These are phyloP conservation scores for Coregonus clupeaformis DNA, from an alignment of 2,113 vertebrate genomes.

Conservation along the genomic window DNA sequence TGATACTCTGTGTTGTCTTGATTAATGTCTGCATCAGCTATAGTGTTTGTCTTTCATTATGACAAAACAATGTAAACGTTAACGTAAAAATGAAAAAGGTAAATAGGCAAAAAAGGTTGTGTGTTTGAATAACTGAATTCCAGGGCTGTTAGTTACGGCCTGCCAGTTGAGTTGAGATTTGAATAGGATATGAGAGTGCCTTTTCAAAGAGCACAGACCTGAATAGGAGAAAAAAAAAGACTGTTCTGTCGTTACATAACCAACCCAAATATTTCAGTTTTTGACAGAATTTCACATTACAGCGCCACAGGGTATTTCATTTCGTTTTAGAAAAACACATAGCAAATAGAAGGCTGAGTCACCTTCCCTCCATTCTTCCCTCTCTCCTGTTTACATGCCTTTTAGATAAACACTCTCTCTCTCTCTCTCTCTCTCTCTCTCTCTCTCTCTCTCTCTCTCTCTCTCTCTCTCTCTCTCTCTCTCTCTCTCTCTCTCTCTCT, in stretches of 20 bases:
- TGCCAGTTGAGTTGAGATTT: not conserved
- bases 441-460: constrained; percentile 33
- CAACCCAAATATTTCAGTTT: not conserved
- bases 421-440: constrained; percentile 32
- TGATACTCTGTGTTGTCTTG: not conserved
- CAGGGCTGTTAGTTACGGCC: not conserved
- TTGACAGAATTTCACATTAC: not conserved
- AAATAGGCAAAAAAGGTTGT: not conserved
- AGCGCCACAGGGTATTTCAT: not conserved
- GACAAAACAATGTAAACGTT: not conserved
- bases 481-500: constrained; percentile 22
- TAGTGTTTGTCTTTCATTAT: not conserved
- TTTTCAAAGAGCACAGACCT: not conserved
- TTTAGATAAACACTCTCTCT: not conserved
- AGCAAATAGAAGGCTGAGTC: constrained; percentile 10
- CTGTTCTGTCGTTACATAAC: not conserved
- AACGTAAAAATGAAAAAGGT: not conserved
- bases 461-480: constrained; percentile 14
- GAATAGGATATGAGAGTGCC: not conserved
- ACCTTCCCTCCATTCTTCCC: constrained; percentile 7
- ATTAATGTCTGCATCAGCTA: not conserved
- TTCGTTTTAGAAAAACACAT: not conserved
- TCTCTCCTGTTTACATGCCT: not conserved
- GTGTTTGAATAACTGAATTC: not conserved
- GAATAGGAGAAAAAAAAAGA: not conserved